Base-by-base conservation (phyloP, 2,888 invertebrate species). In the Polia nebulosa region DNA sequence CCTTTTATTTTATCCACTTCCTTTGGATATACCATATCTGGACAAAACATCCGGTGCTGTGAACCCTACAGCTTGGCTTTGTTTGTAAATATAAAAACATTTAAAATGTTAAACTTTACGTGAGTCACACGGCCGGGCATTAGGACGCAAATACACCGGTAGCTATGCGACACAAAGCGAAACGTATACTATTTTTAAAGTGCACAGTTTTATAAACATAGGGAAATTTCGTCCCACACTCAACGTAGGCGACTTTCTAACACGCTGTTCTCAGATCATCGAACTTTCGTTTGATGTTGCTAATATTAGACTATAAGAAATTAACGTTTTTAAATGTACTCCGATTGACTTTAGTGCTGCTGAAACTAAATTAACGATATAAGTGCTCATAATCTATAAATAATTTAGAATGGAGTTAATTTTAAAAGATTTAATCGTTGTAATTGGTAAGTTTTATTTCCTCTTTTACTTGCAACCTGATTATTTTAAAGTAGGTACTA, bases 81-180 rank as follows among this genome's bases (percentile, higher is more conserved):
- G 93, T 94, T 94, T 93, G 92, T 93, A 93, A 93, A 94, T 93
- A 93, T 77, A 79, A 79, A 85, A 86, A 88, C 87, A 88, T 87
- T 90, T 90, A 88, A 91, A 92, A 93, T 92, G 91, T 89, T 89
- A 91, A 90, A 82, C 84, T 71, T 75, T 85, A 87, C 88, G 90
- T 93, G 93, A 92, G 86, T 90, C 90, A 90, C 84, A 67, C 56
- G 51, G 39, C 63, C 36, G 47, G 39, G 57, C 45, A 71, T 84
- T 76, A 82, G 74, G 71, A 60, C 72, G 61, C 68, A 68, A 76
- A 82, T 80, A 82, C 67, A 84, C 49, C 56, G 39, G 73, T 53
- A 78, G 83, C 83, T 78, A 76, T 72, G 80, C 82, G 76, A 63
- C 65, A 65, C 55, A 82, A 71, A 67, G 75, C 82, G 75, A 75